phyloP scores from a whole-genome alignment of 2,888 invertebrate genomes.

The Pedicia rivosa region DNA sequence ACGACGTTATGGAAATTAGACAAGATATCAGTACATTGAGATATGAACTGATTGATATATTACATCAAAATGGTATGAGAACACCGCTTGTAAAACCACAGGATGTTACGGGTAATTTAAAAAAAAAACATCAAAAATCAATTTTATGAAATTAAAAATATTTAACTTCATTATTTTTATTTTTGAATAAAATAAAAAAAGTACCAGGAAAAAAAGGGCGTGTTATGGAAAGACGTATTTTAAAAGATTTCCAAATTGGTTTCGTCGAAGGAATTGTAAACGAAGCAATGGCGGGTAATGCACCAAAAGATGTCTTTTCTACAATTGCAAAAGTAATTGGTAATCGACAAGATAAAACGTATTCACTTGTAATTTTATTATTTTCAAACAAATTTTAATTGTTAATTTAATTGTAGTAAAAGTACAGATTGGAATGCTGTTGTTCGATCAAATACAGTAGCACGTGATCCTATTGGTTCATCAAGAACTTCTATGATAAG shows the following conservation, averaged over 20 bases:
- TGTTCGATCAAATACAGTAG: slow-evolving; percentile 52
- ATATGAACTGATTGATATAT: slow-evolving; percentile 84
- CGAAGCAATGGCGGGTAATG: slow-evolving; percentile 43
- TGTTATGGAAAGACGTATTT: slow-evolving; percentile 69
- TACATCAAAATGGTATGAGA: slow-evolving; percentile 74
- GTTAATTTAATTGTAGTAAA: slow-evolving; percentile 22
- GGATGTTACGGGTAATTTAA: slow-evolving; percentile 25
- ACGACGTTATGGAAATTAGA: slow-evolving; percentile 95
- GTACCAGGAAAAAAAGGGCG: slow-evolving; percentile 72
- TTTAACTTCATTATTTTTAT: not conserved
- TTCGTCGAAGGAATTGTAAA: slow-evolving; percentile 68
- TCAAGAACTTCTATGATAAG: slow-evolving; percentile 47
- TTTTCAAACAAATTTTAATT: too few relatives aligned
- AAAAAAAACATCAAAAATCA: too few relatives aligned
- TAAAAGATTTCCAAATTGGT: slow-evolving; percentile 84
- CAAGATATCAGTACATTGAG: slow-evolving; percentile 92
- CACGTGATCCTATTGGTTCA: slow-evolving; percentile 63
- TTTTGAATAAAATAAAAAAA: too few relatives aligned
- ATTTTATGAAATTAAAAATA: too few relatives aligned
- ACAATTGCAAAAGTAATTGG: slow-evolving; percentile 72
- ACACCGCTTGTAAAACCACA: slow-evolving; percentile 56
- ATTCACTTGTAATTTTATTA: too few relatives aligned
- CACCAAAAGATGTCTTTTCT: slow-evolving; percentile 57
- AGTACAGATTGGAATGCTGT: slow-evolving; percentile 76
- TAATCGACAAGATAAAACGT: slow-evolving; percentile 28